Evolutionary conservation across 2,797 vertebrate genomes (phyloP).

Genomic region (Pseudochirops cupreus): DNA sequence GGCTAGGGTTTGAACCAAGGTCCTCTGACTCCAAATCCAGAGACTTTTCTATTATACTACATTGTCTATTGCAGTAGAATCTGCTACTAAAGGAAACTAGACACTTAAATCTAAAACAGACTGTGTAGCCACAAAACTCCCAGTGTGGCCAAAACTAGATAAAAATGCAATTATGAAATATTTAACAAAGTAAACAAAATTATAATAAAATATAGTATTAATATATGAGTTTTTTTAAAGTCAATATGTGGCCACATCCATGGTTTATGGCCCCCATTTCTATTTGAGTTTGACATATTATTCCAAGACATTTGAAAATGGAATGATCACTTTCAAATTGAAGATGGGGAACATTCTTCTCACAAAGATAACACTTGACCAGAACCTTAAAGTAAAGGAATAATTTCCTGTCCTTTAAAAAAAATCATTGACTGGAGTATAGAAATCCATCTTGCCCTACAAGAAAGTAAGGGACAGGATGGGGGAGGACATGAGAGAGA

Average conservation of each 20-base stretch:
- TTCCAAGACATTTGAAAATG: not conserved
- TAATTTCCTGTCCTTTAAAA: not conserved
- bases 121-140: not conserved
- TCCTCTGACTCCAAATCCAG: not conserved
- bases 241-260: not conserved
- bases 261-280: not conserved
- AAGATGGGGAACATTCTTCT: not conserved
- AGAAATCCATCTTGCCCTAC: too few relatives aligned
- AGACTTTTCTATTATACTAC: not conserved
- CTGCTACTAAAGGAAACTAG: not conserved
- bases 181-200: not conserved
- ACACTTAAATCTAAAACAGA: not conserved
- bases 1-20: not conserved
- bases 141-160: not conserved
- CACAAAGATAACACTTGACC: not conserved
- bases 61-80: not conserved
- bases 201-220: not conserved
- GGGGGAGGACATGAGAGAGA: too few relatives aligned
- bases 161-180: not conserved
- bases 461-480: too few relatives aligned
- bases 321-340: not conserved
- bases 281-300: not conserved
- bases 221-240: not conserved
- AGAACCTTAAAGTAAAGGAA: not conserved
- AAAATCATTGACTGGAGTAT: too few relatives aligned